phyloP scores from a whole-genome alignment of 1,140 invertebrate genomes.

The Nymphalis io region DNA sequence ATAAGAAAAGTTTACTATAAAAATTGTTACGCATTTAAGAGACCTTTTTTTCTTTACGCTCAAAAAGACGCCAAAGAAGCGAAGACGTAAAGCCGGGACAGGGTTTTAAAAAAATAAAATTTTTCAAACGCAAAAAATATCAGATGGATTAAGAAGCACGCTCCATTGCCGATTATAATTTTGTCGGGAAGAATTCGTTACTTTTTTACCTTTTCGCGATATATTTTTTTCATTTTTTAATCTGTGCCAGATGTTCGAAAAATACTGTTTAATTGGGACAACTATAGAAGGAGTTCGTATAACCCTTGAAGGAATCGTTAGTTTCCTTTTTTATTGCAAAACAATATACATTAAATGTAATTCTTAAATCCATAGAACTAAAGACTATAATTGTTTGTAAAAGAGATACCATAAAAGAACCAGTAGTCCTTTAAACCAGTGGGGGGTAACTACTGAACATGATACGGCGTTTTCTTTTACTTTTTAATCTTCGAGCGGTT shows the following conservation, averaged over 20 bases:
- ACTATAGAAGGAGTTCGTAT: constrained; percentile 37
- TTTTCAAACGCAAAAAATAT: constrained; percentile 38
- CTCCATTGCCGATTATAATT: constrained; percentile 73
- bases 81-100: constrained; percentile 53
- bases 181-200: constrained; percentile 50
- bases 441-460: constrained; percentile 36
- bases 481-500: neutral
- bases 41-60: constrained; percentile 35
- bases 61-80: constrained; percentile 51
- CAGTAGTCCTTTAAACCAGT: constrained; percentile 25
- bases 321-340: constrained; percentile 1
- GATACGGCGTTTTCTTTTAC: constrained; percentile 7
- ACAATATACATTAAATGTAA: neutral
- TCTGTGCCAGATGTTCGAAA: constrained; percentile 57
- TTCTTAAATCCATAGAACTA: neutral
- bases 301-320: constrained; percentile 37
- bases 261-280: constrained; percentile 65
- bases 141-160: constrained; percentile 65
- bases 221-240: constrained; percentile 43
- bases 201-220: constrained; percentile 52
- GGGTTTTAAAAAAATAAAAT: constrained; percentile 41
- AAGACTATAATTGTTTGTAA: neutral
- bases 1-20: neutral
- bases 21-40: constrained; percentile 31
- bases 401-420: neutral